These are phyloP conservation scores for Gonocerus acuteangulatus DNA, from an alignment of 2,888 invertebrate species.

Conservation along the genomic window DNA sequence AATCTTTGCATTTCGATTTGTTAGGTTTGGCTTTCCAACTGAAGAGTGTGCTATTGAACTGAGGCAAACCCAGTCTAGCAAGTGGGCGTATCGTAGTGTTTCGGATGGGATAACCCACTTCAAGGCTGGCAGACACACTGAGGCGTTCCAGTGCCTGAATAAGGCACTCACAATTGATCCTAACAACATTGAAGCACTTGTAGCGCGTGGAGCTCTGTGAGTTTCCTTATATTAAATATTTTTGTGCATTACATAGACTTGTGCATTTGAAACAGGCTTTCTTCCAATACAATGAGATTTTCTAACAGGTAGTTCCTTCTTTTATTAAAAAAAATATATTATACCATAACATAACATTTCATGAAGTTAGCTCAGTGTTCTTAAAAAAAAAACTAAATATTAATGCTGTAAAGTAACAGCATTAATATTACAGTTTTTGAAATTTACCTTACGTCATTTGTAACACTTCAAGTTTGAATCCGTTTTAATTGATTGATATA, in stretches of 20 bases:
- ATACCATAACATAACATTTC: too few relatives aligned
- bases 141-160: conserved; percentile 90
- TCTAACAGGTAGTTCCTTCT: not conserved
- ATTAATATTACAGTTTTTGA: too few relatives aligned
- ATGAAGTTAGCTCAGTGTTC: too few relatives aligned
- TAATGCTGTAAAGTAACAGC: too few relatives aligned
- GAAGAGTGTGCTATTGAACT: conserved; percentile 76
- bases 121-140: conserved; percentile 84
- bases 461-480: too few relatives aligned
- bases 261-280: too few relatives aligned
- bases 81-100: conserved; percentile 88
- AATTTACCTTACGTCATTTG: too few relatives aligned
- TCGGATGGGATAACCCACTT: conserved; percentile 94
- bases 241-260: too few relatives aligned
- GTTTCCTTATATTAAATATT: conserved; percentile 39
- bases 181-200: conserved; percentile 83
- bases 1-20: too few relatives aligned
- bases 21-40: conserved; percentile 57
- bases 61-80: conserved; percentile 82
- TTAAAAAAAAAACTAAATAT: too few relatives aligned
- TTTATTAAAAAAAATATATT: not conserved
- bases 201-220: conserved; percentile 80
- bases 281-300: not conserved
- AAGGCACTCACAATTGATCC: conserved; percentile 88
- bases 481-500: too few relatives aligned